These are phyloP conservation scores for Echinarachnius parma DNA, from an alignment of 53 echinoderm and acorn worm species.

Conservation along the genomic window DNA sequence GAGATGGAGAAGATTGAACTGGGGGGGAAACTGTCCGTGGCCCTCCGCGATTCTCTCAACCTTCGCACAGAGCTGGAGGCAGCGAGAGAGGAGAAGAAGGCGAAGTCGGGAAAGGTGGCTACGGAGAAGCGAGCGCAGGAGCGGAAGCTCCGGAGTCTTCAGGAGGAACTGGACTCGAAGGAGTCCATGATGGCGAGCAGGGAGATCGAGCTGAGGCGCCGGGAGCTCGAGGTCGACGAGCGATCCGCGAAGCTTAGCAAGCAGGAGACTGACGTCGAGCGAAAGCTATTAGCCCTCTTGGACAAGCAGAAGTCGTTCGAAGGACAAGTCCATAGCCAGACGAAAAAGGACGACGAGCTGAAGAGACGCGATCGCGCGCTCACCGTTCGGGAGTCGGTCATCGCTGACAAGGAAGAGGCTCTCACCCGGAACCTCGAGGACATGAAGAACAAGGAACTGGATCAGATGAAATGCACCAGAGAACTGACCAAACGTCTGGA, in stretches of 20 bases:
- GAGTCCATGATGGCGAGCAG: conserved; percentile 40
- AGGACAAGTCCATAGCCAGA: conserved; percentile 7
- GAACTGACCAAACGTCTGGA: neutral
- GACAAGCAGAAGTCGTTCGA: conserved; percentile 29
- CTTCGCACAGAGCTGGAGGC: conserved; percentile 17
- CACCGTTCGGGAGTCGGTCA: conserved; percentile 31
- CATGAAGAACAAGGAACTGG: conserved; percentile 1
- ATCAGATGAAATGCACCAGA: neutral
- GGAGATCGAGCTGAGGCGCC: conserved; percentile 29
- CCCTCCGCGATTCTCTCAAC: conserved; percentile 7
- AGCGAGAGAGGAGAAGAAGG: conserved; percentile 11
- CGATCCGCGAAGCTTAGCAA: neutral
- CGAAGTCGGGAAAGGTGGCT: neutral
- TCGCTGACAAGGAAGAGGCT: conserved; percentile 26
- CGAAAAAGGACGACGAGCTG: conserved; percentile 35
- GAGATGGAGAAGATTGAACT: conserved; percentile 17
- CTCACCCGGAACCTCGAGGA: conserved; percentile 21
- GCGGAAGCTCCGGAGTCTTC: conserved; percentile 14
- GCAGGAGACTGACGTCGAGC: conserved; percentile 29
- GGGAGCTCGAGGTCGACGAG: conserved; percentile 34
- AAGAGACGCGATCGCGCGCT: conserved; percentile 38
- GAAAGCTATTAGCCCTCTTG: conserved; percentile 9
- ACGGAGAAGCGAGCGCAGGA: neutral
- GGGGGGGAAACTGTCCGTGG: neutral
- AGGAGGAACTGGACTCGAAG: conserved; percentile 27